phyloP scores from a whole-genome alignment of 35 echinoderm and acorn worm genomes.

The Chiridota heheva region DNA sequence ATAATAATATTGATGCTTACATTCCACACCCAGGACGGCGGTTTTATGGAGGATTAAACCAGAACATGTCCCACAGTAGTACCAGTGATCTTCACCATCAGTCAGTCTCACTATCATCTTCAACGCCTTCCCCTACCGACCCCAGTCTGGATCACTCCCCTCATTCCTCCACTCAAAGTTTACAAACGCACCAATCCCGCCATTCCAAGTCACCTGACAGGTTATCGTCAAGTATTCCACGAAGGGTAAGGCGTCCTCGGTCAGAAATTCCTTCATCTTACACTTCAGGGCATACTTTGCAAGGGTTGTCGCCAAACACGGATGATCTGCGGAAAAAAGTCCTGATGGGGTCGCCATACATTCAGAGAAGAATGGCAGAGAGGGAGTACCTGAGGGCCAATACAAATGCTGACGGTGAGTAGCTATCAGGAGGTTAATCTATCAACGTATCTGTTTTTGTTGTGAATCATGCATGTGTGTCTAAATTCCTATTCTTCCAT shows the following conservation, averaged over 20 bases:
- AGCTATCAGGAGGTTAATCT: too few species aligned
- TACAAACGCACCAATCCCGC: slow-evolving; percentile 22
- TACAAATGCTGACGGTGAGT: too few species aligned
- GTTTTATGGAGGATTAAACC: slow-evolving; percentile 34
- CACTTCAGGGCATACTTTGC: background rate
- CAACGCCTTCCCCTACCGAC: too few species aligned
- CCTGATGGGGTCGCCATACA: slow-evolving; percentile 75
- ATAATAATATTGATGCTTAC: slow-evolving; percentile 58
- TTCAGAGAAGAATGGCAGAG: slow-evolving; percentile 72
- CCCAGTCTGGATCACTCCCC: too few species aligned
- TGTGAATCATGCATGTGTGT: too few species aligned
- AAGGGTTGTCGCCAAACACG: background rate
- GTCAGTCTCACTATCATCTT: too few species aligned
- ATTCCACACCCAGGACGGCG: slow-evolving; percentile 34
- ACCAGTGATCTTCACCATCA: too few species aligned
- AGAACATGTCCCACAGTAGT: slow-evolving; percentile 74
- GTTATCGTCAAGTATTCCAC: slow-evolving; percentile 15
- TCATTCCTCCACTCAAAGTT: slow-evolving; percentile 26
- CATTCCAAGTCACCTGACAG: background rate
- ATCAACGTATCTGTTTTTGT: too few species aligned
- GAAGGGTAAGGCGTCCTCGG: background rate
- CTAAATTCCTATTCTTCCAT: too few species aligned
- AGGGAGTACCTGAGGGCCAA: slow-evolving; percentile 26
- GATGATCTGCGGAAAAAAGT: background rate
- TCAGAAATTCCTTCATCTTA: too few species aligned